Evolutionary conservation across 1,140 invertebrate species (phyloP).

Genomic region (Scaptomyza pallida): DNA sequence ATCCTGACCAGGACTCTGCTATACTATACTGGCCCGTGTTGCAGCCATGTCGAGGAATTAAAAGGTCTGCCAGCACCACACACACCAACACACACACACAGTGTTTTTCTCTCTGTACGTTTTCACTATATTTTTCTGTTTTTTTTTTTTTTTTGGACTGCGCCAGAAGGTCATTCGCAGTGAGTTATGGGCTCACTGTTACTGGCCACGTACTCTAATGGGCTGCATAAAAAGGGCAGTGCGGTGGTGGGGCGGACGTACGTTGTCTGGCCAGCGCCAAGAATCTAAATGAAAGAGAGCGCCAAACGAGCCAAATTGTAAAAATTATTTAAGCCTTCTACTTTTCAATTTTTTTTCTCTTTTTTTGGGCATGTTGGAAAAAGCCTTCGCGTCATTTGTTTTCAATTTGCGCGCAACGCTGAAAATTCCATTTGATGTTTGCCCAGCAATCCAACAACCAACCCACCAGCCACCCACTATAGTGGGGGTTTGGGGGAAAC

Average conservation of each 20-base stretch:
- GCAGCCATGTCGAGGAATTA: conserved; percentile 70
- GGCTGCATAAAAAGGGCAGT: conserved; percentile 32
- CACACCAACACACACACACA: background rate
- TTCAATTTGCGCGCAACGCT: conserved; percentile 71
- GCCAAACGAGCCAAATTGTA: conserved; percentile 43
- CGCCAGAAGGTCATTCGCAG: conserved; percentile 72
- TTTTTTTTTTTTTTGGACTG: conserved; percentile 33
- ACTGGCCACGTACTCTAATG: conserved; percentile 62
- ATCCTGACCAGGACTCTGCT: conserved; percentile 33
- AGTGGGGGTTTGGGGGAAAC: background rate
- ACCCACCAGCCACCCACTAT: background rate
- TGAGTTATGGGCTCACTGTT: conserved; percentile 70
- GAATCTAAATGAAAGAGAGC: conserved; percentile 47
- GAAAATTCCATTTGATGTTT: conserved; percentile 66
- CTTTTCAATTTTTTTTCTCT: background rate
- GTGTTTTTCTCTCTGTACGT: conserved; percentile 12
- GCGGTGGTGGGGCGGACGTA: background rate
- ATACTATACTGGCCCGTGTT: conserved; percentile 49
- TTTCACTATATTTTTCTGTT: background rate
- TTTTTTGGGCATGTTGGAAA: conserved; percentile 16
- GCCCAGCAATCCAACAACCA: background rate
- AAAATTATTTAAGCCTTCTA: conserved; percentile 39
- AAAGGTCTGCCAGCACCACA: conserved; percentile 52
- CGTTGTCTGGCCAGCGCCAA: conserved; percentile 27
- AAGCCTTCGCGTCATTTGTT: conserved; percentile 74